Percentiles rank a stretch among this genome's conserved stretches.
Conservation (phyloP, 2,888 invertebrate species). For the Dugesia japonica region DNA sequence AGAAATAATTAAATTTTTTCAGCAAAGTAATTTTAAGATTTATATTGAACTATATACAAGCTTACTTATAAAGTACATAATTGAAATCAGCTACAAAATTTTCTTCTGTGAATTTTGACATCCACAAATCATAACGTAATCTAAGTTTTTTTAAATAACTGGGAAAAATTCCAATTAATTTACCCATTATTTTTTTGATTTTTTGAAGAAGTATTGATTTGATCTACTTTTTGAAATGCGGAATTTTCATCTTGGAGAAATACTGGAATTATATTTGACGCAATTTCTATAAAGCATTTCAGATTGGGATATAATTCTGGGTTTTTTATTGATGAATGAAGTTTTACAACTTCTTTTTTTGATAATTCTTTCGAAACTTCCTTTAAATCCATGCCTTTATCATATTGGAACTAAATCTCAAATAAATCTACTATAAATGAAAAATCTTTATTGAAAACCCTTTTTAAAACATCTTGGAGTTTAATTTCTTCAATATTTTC, state of each 20-base stretch:
- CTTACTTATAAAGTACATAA: background rate
- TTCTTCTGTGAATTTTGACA: background rate
- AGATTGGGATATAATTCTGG: background rate
- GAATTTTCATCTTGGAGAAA: background rate
- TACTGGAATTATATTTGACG: background rate
- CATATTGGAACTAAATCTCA: background rate
- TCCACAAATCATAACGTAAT: background rate
- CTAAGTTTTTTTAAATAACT: background rate
- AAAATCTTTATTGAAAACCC: too few relatives aligned
- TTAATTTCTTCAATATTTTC: background rate
- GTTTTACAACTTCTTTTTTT: background rate
- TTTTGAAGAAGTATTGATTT: background rate
- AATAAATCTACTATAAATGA: too few relatives aligned
- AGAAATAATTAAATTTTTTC: too few relatives aligned
- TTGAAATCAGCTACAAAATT: background rate
- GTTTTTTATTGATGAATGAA: background rate
- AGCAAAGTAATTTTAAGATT: too few relatives aligned
- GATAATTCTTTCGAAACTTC: background rate
- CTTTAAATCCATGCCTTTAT: background rate
- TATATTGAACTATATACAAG: too few relatives aligned
- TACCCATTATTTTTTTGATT: background rate
- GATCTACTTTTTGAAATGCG: background rate
- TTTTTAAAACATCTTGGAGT: background rate
- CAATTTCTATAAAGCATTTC: slow-evolving; percentile 15
- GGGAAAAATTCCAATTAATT: too few relatives aligned